Conservation (phyloP, 2,888 invertebrate genomes). For the Alentia gelatinosa region DNA sequence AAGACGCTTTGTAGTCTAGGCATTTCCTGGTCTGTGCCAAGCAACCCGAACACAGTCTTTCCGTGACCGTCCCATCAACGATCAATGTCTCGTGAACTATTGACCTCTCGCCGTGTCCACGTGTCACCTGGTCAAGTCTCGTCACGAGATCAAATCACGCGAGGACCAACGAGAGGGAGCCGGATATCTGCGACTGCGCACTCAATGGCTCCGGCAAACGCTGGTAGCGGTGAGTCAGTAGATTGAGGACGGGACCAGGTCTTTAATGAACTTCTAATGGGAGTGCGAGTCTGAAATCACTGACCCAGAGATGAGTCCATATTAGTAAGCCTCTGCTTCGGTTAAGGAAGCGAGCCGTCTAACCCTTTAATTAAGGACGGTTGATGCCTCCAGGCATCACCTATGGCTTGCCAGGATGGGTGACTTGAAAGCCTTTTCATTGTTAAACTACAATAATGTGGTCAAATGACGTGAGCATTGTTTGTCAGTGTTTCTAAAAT, state of each 20-base stretch:
- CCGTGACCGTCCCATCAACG: not conserved
- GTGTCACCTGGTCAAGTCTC: conserved; percentile 37
- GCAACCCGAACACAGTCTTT: not conserved
- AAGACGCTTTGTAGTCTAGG: not conserved
- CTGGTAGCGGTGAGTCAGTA: not conserved
- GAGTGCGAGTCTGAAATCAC: too few relatives aligned
- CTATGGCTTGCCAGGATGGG: too few relatives aligned
- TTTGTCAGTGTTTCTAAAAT: too few relatives aligned
- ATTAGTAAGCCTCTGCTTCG: too few relatives aligned
- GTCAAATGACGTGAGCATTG: too few relatives aligned
- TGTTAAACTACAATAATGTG: too few relatives aligned
- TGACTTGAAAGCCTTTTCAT: too few relatives aligned
- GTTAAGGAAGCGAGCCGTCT: too few relatives aligned
- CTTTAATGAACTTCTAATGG: not conserved
- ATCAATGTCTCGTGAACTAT: not conserved
- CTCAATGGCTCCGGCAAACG: not conserved
- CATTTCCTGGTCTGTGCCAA: not conserved
- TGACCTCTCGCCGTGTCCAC: conserved; percentile 25
- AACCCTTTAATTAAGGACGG: too few relatives aligned
- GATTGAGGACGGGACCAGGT: not conserved
- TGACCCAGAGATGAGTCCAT: too few relatives aligned
- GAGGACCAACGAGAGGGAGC: conserved; percentile 25
- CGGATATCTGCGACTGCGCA: conserved; percentile 21
- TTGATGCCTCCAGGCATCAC: too few relatives aligned
- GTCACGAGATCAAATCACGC: conserved; percentile 43